phyloP scores from a whole-genome alignment of 2,113 vertebrate genomes.

The Podiceps cristatus region DNA sequence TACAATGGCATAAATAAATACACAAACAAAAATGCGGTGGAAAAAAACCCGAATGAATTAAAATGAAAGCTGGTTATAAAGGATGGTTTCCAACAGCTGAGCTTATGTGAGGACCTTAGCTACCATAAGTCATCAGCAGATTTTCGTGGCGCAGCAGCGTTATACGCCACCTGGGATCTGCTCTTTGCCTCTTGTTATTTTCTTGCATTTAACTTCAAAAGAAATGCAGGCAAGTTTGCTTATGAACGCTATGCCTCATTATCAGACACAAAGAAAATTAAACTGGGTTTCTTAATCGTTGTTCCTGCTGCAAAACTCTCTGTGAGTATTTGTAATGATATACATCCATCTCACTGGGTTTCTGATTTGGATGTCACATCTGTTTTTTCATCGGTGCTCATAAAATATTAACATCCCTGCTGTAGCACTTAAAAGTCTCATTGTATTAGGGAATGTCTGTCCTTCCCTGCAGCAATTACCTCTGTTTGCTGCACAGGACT shows the following conservation, averaged over 20 bases:
- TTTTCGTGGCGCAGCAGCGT: not conserved
- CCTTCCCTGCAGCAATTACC: conserved; percentile 44
- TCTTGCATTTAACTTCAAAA: conserved; percentile 6
- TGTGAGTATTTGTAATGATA: not conserved
- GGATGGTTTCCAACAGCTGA: not conserved
- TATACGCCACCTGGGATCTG: not conserved
- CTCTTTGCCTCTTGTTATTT: not conserved
- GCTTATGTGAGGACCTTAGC: not conserved
- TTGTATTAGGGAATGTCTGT: conserved; percentile 53
- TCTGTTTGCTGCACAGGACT: not conserved
- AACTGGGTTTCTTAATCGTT: not conserved
- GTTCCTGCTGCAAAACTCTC: conserved; percentile 5
- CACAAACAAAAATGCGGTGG: not conserved
- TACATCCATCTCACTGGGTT: not conserved
- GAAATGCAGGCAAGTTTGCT: not conserved
- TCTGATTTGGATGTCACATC: conserved; percentile 38
- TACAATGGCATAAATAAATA: not conserved
- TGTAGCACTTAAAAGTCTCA: conserved; percentile 39
- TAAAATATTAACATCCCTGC: conserved; percentile 63
- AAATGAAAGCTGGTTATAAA: not conserved
- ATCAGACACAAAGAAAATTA: conserved; percentile 6
- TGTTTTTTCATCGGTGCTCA: not conserved
- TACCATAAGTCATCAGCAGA: not conserved
- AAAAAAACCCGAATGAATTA: not conserved
- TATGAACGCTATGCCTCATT: not conserved